These are phyloP conservation scores for Caenorhabditis sp. DNA, from an alignment of 2,888 invertebrate genomes.

Conservation along the genomic window DNA sequence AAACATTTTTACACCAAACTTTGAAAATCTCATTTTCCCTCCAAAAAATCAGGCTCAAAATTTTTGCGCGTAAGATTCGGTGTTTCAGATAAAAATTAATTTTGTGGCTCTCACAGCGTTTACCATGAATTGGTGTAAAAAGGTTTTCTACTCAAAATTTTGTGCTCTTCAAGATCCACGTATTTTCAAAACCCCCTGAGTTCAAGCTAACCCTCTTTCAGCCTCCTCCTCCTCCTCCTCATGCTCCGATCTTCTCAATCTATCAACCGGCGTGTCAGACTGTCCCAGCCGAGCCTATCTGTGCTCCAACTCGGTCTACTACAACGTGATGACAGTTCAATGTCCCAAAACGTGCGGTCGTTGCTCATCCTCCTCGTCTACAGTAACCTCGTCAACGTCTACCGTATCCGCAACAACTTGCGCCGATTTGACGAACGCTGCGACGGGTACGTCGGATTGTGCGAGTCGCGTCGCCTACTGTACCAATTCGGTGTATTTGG, in stretches of 20 bases:
- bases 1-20: background rate
- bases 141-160: background rate
- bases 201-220: too few relatives aligned
- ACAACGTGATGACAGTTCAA: constrained; percentile 39
- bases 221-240: background rate
- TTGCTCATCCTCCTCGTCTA: constrained; percentile 16
- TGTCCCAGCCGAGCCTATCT: constrained; percentile 33
- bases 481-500: constrained; percentile 17
- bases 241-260: constrained; percentile 38
- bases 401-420: constrained; percentile 13
- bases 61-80: background rate
- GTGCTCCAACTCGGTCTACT: constrained; percentile 41
- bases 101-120: too few relatives aligned
- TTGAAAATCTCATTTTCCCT: too few relatives aligned
- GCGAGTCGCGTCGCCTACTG: constrained; percentile 13
- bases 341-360: constrained; percentile 43
- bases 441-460: constrained; percentile 21
- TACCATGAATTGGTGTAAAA: background rate
- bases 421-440: constrained; percentile 17
- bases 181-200: too few relatives aligned
- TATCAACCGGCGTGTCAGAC: constrained; percentile 42
- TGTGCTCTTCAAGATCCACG: background rate
- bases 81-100: too few relatives aligned
- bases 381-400: background rate
- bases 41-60: too few relatives aligned